Base-by-base conservation (phyloP, 2,888 invertebrate genomes). In the Orthosia gothica region DNA sequence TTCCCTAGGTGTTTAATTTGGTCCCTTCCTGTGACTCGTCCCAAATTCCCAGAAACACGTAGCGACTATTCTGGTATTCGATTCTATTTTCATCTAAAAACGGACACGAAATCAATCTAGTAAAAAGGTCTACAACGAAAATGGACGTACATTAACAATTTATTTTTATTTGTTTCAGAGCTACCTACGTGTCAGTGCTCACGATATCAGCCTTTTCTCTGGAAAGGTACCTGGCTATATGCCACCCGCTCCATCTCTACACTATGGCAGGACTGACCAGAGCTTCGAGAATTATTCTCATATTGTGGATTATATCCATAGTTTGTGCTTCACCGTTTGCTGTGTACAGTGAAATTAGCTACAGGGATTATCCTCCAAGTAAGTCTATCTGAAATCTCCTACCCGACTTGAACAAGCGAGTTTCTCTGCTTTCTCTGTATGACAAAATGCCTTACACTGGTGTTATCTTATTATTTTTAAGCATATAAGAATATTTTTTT, bases 161-260 rank as follows among this genome's bases (percentile, higher is more conserved):
- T 11, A 50, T 64, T 52, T 23, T 74, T 64, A 40, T 40, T 40
- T 40, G 9, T 40, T 40, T 40, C 40, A 40, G 40, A 40, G 40
- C 40, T 40, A 40, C 40, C 40, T 40, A 40, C 40, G 40, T 40
- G 40, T 40, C 40, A 40, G 40, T 40, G 40, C 40, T 40, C 40
- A 40, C 40, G 9, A 40, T 40, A 40, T 40, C 40, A 40, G 40
- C 40, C 9, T 40, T 40, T 40, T 49, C 45, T 1, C 97, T 98
- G 93, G 99, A 99, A 95, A 97, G 99, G 64, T 99, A 99, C 95
- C 95, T 99, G 90, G 99, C 99, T 26, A 99, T 99, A 88, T 95
- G 95, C 90, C 98, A 99, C 91, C 99, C 99, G 0, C 94, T 99
- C n/a, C 97, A 98, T 88, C 97, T 98, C 59, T 98, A 98, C 93